Evolutionary conservation across 2,888 invertebrate genomes (phyloP), one percentile per base, ranked within the genome.

Genomic region (Herminia tarsipennalis): DNA sequence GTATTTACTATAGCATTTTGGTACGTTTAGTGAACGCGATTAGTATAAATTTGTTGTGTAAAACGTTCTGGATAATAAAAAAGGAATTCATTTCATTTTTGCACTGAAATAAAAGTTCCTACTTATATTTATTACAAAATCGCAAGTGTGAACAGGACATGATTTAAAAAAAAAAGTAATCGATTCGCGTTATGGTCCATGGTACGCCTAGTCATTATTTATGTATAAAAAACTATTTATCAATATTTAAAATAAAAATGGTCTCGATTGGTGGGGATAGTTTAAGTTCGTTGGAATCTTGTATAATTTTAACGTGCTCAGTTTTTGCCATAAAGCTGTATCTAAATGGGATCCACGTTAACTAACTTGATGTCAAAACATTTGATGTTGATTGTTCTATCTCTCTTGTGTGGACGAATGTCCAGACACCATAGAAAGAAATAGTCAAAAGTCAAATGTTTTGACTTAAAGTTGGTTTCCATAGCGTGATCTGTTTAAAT

Each of bases 161-260:
- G 66, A 72, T 56, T 64, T 59, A 36, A 57, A 58, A 59, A 60
- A 63, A 50, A 60, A 59, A 52, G 56, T 59, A 69, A 66, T 66
- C 66, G 72, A 77, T 75, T 80, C 78, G 71, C 81, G 77, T 67
- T 82, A 81, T 80, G 83, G 84, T 88, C 83, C 86, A 87, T 75
- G 86, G 83, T 86, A 86, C 77, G 80, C 83, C 90, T 89, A 89
- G 90, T 89, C 90, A 89, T 88, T 88, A 88, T 86, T 85, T 83
- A 83, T 84, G 77, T 86, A 79, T 78, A 56, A 78, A 54, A 78
- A 85, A 76, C 68, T 81, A 79, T 81, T 80, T 81, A 76, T 75
- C 80, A 78, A 80, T 83, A 79, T 80, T 78, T 76, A 36, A 76
- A 77, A 78, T 70, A 71, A 75, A 77, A 72, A 71, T 74, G 77